A percentile compares a stretch with the other conserved stretches of the same genome.
Conservation (phyloP, 1,140 invertebrate genomes). For the Drosophila nannoptera region DNA sequence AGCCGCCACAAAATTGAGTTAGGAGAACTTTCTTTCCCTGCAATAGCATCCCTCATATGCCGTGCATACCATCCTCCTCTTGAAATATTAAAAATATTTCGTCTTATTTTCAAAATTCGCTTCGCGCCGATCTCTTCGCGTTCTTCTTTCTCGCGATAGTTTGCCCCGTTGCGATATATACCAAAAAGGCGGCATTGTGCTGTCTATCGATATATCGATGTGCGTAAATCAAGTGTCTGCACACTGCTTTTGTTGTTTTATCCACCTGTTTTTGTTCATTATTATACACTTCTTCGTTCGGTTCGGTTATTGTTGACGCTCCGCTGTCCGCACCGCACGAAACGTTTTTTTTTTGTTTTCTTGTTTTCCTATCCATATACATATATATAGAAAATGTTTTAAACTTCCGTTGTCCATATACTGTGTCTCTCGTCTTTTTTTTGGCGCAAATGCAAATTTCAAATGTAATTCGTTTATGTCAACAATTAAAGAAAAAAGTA, state of each 20-base stretch:
- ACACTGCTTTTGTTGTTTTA: slow-evolving; percentile 23
- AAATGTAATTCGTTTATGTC: slow-evolving; percentile 12
- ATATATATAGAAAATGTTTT: slow-evolving; percentile 19
- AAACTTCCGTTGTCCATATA: slow-evolving; percentile 2
- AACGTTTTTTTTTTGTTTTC: slow-evolving; percentile 23
- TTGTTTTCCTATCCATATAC: slow-evolving; percentile 4
- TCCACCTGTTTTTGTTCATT: slow-evolving; percentile 41
- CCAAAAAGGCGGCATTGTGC: background rate
- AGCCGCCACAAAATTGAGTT: too few species aligned
- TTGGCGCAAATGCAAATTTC: slow-evolving; percentile 13
- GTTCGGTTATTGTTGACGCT: slow-evolving; percentile 27
- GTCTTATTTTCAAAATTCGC: too few species aligned
- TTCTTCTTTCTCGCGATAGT: too few species aligned
- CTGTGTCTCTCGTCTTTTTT: slow-evolving; percentile 1
- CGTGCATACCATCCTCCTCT: too few species aligned
- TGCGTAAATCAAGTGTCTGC: background rate
- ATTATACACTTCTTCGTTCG: slow-evolving; percentile 37
- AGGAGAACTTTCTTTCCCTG: too few species aligned
- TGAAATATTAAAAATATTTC: too few species aligned
- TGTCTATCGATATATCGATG: slow-evolving; percentile 17
- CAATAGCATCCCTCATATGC: too few species aligned
- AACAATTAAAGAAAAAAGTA: slow-evolving; percentile 18
- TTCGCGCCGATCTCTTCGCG: too few species aligned
- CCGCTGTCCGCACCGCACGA: slow-evolving; percentile 6
- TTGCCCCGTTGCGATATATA: background rate